Evolutionary conservation across 2,797 vertebrate genomes (phyloP).

Genomic region (Allobates femoralis): DNA sequence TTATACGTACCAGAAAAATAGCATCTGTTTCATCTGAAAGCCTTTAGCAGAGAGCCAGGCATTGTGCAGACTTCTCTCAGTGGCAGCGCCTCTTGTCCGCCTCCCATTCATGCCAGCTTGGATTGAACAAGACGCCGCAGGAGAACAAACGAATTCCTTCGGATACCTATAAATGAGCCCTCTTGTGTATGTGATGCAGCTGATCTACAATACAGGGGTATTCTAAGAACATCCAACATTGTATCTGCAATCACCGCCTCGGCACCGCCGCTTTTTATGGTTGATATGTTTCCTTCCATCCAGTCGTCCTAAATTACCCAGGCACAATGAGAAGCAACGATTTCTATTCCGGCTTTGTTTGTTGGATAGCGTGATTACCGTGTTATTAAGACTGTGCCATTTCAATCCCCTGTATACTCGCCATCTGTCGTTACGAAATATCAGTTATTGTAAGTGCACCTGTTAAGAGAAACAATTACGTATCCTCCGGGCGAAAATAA

Average conservation of each 20-base stretch:
- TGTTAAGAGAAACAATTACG: slow-evolving; percentile 20
- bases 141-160: not conserved
- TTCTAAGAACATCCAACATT: slow-evolving; percentile 28
- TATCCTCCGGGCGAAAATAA: not conserved
- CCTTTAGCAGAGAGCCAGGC: not conserved
- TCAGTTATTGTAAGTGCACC: slow-evolving; percentile 45
- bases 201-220: not conserved
- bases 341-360: slow-evolving; percentile 42
- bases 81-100: slow-evolving; percentile 22
- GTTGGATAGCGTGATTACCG: slow-evolving; percentile 33
- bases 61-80: slow-evolving; percentile 18
- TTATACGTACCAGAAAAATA: not conserved
- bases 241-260: slow-evolving; percentile 29
- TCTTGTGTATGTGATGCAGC: not conserved
- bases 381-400: slow-evolving; percentile 42
- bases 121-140: not conserved
- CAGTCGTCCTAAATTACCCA: slow-evolving; percentile 23
- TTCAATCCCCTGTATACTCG: slow-evolving; percentile 42
- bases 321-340: slow-evolving; percentile 15
- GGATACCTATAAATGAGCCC: slow-evolving; percentile 36
- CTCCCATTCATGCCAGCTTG: not conserved
- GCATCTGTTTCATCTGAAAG: not conserved
- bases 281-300: slow-evolving; percentile 45
- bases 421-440: slow-evolving; percentile 53
- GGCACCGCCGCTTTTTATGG: slow-evolving; percentile 30